Evolutionary conservation across 2,888 invertebrate species (phyloP).

Genomic region (Pocota personata): DNA sequence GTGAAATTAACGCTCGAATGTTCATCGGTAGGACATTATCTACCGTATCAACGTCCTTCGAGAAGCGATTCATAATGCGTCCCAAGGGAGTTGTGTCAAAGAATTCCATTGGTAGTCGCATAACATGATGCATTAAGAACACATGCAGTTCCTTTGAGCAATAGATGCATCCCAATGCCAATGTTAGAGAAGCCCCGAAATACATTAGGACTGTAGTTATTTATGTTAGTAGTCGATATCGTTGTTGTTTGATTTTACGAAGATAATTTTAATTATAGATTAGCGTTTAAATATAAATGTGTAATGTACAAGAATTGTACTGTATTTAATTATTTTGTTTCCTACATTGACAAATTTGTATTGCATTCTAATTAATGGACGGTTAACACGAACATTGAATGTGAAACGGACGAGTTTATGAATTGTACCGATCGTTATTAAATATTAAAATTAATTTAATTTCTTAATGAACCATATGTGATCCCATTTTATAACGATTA

Average conservation of each 20-base stretch:
- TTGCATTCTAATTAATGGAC: constrained; percentile 6
- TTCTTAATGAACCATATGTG: not conserved
- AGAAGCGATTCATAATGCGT: constrained; percentile 88
- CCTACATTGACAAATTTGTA: constrained; percentile 20
- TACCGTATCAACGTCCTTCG: constrained; percentile 85
- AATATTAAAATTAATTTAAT: not conserved
- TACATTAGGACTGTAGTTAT: constrained; percentile 32
- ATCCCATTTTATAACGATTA: constrained; percentile 17
- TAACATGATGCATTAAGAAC: constrained; percentile 85
- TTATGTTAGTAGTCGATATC: constrained; percentile 15
- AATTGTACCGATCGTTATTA: not conserved
- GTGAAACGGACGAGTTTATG: constrained; percentile 20
- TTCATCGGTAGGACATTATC: constrained; percentile 84
- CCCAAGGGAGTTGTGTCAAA: constrained; percentile 92
- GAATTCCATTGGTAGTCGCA: constrained; percentile 88
- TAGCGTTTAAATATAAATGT: not conserved
- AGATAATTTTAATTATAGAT: not conserved
- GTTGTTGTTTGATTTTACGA: not conserved
- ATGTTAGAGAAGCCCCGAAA: constrained; percentile 75
- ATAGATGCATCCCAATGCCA: constrained; percentile 82
- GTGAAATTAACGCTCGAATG: constrained; percentile 80
- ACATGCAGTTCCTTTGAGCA: constrained; percentile 87
- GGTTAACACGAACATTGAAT: constrained; percentile 3
- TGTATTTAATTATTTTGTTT: not conserved
- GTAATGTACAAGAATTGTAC: not conserved